Evolutionary conservation across 2,797 vertebrate species (phyloP).

Genomic region (Enteromius thamalakanensis): DNA sequence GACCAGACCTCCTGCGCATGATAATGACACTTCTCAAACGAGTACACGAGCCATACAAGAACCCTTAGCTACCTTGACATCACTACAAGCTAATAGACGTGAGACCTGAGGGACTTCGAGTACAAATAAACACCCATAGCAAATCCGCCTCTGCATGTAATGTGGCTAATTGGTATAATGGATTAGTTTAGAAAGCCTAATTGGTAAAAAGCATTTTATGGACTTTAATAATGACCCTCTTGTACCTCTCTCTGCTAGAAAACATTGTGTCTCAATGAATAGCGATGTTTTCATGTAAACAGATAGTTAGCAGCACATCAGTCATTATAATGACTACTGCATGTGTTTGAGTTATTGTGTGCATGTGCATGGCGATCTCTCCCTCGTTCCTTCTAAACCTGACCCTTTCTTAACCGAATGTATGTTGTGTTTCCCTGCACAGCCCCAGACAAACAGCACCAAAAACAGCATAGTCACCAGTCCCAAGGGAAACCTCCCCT

Average conservation of each 20-base stretch:
- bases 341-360: constrained; percentile 29
- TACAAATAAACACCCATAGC: constrained; percentile 22
- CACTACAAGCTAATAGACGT: constrained; percentile 6
- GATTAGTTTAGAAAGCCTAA: constrained; percentile 27
- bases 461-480: constrained; percentile 96
- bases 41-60: background rate
- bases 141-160: constrained; percentile 22
- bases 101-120: background rate
- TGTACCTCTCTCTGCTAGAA: background rate
- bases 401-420: constrained; percentile 67
- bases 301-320: background rate
- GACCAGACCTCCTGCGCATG: background rate
- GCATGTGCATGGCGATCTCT: constrained; percentile 38
- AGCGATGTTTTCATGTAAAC: background rate
- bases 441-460: constrained; percentile 98
- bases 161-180: constrained; percentile 43
- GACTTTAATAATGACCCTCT: constrained; percentile 25
- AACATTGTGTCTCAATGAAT: background rate
- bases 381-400: constrained; percentile 42
- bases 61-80: background rate
- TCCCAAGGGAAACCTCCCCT: constrained; percentile 92
- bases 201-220: constrained; percentile 30
- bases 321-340: constrained; percentile 1
- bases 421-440: constrained; percentile 79
- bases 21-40: background rate